phyloP scores from a whole-genome alignment of 37 sponge, comb jelly and placozoan genomes.

The Dysidea cf. avara region DNA sequence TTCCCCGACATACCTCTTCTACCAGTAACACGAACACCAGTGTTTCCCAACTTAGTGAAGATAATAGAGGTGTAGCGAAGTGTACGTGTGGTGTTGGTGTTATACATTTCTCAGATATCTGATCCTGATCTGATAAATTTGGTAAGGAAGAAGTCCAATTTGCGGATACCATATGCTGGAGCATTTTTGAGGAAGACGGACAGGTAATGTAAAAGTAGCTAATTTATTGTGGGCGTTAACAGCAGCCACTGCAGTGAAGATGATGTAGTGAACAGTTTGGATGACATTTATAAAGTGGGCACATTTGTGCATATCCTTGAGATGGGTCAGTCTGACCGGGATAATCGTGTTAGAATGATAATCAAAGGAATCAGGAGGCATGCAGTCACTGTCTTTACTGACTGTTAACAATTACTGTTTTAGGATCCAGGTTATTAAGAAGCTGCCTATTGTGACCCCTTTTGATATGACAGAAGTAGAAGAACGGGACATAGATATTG shows the following conservation, averaged over 20 bases:
- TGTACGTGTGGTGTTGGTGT: not conserved
- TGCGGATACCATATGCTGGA: slow-evolving; percentile 89
- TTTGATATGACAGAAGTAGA: slow-evolving; percentile 1
- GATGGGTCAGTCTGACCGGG: slow-evolving; percentile 70
- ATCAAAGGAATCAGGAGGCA: slow-evolving; percentile 83
- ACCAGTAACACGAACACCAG: slow-evolving; percentile 69
- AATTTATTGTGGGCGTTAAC: slow-evolving; percentile 1
- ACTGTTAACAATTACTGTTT: not conserved
- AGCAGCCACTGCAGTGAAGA: slow-evolving; percentile 27
- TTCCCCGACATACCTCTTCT: slow-evolving; percentile 89
- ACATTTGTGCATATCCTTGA: slow-evolving; percentile 91
- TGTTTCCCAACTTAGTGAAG: slow-evolving; percentile 91
- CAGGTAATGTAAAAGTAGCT: slow-evolving; percentile 46
- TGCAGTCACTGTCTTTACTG: not conserved
- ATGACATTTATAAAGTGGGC: slow-evolving; percentile 83
- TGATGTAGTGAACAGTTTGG: slow-evolving; percentile 49
- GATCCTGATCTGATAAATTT: slow-evolving; percentile 74
- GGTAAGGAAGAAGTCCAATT: slow-evolving; percentile 54
- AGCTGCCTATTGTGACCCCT: not conserved
- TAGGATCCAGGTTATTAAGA: not conserved
- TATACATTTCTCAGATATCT: slow-evolving; percentile 46
- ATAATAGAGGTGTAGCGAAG: slow-evolving; percentile 77
- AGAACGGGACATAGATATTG: not conserved
- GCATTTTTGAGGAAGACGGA: slow-evolving; percentile 91
- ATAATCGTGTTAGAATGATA: slow-evolving; percentile 76